These are phyloP conservation scores for Chionomys nivalis DNA, from an alignment of 2,113 vertebrate genomes.

Conservation along the genomic window DNA sequence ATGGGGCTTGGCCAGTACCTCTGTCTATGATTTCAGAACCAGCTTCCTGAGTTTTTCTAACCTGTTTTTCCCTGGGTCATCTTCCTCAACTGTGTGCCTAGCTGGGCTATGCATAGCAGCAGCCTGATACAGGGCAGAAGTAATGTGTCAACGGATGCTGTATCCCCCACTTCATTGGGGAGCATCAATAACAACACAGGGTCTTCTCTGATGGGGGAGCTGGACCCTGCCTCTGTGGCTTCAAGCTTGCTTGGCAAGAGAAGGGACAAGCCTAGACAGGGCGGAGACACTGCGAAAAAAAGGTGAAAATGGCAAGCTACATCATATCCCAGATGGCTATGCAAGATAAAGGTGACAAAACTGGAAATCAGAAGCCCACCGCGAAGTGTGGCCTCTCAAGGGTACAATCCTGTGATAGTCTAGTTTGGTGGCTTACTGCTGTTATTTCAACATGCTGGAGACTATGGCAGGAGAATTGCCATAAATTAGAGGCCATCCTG, in stretches of 20 bases:
- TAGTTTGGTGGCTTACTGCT: background rate
- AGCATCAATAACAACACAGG: too few species aligned
- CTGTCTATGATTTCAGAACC: background rate
- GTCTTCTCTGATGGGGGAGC: fast-evolving
- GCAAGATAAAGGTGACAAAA: background rate
- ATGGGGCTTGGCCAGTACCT: background rate
- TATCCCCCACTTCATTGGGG: background rate
- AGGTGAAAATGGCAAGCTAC: fast-evolving
- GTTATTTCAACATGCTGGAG: background rate
- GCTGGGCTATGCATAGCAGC: background rate
- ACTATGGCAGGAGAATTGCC: background rate
- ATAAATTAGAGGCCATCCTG: background rate
- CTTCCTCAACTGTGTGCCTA: background rate
- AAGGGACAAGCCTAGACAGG: background rate
- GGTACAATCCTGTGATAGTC: background rate
- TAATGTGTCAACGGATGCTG: background rate
- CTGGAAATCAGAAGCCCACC: background rate
- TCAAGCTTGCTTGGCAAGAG: background rate
- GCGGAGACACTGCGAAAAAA: too few species aligned
- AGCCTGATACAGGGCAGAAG: background rate
- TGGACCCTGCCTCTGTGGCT: background rate
- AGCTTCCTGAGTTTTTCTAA: too few species aligned
- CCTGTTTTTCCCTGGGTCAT: background rate
- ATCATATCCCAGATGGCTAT: fast-evolving
- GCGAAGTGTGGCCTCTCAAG: background rate